Evolutionary conservation across 2,888 invertebrate genomes (phyloP).

Genomic region (Drosophila bunnanda): DNA sequence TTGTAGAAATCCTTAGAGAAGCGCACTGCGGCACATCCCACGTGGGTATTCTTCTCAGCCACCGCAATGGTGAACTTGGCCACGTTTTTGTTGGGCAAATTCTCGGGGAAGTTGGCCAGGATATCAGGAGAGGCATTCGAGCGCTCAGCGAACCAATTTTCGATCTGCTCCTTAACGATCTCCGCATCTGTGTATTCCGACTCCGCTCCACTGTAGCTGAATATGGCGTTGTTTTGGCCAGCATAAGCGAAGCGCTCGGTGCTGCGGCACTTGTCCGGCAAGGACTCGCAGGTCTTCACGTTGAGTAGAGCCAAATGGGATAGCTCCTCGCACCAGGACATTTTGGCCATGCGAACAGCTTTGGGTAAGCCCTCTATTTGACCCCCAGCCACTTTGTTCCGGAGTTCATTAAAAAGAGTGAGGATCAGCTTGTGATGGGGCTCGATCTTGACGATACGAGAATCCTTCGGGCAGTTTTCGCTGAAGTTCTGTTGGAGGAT

Average conservation of each 20-base stretch:
- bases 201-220: constrained; percentile 65
- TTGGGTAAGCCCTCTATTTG: constrained; percentile 51
- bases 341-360: constrained; percentile 71
- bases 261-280: constrained; percentile 65
- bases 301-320: constrained; percentile 60
- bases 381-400: constrained; percentile 65
- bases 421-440: constrained; percentile 60
- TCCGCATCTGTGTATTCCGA: constrained; percentile 67
- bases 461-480: constrained; percentile 54
- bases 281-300: constrained; percentile 63
- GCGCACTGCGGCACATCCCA: constrained; percentile 49
- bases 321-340: constrained; percentile 69
- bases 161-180: constrained; percentile 67
- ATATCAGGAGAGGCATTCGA: constrained; percentile 50
- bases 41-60: constrained; percentile 58
- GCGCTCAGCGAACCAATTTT: constrained; percentile 64
- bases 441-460: constrained; percentile 46
- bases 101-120: constrained; percentile 59
- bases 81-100: constrained; percentile 50
- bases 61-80: constrained; percentile 64
- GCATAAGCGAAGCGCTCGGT: constrained; percentile 65
- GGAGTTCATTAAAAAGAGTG: constrained; percentile 58
- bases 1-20: constrained; percentile 54
- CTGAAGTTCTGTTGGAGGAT: constrained; percentile 52
- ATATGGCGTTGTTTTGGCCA: constrained; percentile 66